phyloP scores from a whole-genome alignment of 2,888 invertebrate species.

The Sphecodes monilicornis region DNA sequence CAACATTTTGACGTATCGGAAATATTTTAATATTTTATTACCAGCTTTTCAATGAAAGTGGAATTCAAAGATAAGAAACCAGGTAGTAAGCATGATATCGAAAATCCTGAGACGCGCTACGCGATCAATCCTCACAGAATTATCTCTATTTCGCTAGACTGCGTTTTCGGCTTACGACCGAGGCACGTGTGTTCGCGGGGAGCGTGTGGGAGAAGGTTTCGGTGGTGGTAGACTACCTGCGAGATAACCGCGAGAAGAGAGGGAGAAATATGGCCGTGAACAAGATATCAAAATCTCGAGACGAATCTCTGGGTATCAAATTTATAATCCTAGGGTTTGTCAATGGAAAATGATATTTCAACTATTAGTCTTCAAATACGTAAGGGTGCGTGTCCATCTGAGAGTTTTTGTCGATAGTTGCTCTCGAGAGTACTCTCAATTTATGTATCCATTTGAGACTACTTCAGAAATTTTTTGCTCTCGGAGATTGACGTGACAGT shows the following conservation, averaged over 20 bases:
- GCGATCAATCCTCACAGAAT: slow-evolving; percentile 52
- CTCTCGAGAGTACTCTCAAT: too few species aligned
- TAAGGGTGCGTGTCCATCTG: too few species aligned
- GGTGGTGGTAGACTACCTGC: slow-evolving; percentile 13
- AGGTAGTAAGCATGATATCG: slow-evolving; percentile 38
- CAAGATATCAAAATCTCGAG: background rate
- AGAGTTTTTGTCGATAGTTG: too few species aligned
- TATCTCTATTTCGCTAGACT: slow-evolving; percentile 54
- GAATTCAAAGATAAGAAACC: slow-evolving; percentile 27
- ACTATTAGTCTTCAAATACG: too few species aligned
- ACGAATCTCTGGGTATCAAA: background rate
- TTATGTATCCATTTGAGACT: too few species aligned
- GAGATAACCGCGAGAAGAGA: slow-evolving; percentile 27
- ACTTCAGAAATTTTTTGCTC: too few species aligned
- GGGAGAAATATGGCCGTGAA: slow-evolving; percentile 5
- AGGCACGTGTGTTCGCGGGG: background rate
- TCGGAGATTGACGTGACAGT: too few species aligned
- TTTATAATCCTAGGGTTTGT: background rate
- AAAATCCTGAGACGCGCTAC: slow-evolving; percentile 27
- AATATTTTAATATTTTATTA: background rate
- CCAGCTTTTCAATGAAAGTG: background rate
- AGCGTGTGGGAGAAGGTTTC: background rate
- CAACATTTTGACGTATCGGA: background rate
- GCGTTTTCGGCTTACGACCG: slow-evolving; percentile 47
- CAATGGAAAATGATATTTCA: background rate